Evolutionary conservation across 2,113 vertebrate species (phyloP).

Genomic region (Osmerus mordax): DNA sequence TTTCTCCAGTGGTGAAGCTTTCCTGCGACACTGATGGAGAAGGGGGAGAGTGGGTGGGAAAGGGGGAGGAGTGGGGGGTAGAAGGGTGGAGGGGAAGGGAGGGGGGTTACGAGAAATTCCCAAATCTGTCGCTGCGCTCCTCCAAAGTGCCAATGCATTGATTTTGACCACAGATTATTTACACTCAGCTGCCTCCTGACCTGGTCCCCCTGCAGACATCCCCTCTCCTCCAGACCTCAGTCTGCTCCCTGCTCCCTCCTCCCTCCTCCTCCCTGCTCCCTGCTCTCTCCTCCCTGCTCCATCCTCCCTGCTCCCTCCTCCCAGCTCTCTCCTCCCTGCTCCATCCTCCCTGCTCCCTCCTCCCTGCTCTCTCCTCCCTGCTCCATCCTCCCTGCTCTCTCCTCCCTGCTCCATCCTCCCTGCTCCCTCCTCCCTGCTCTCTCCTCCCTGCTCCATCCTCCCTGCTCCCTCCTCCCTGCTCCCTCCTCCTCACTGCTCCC

Average conservation of each 20-base stretch:
- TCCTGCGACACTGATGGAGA: background rate
- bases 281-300: constrained; percentile 38
- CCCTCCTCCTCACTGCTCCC: constrained; percentile 4
- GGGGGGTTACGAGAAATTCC: constrained; percentile 55
- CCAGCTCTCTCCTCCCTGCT: too few relatives aligned
- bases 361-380: constrained; percentile 13
- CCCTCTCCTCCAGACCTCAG: too few relatives aligned
- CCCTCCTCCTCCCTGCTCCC: constrained; percentile 6
- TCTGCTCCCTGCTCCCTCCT: background rate
- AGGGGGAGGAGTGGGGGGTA: background rate
- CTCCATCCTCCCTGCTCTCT: too few relatives aligned
- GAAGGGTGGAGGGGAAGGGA: constrained; percentile 29
- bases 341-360: constrained; percentile 42
- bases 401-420: too few relatives aligned
- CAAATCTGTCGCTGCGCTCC: constrained; percentile 66
- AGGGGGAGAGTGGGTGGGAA: constrained; percentile 12
- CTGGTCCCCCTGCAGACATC: too few relatives aligned
- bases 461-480: background rate
- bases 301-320: too few relatives aligned
- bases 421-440: too few relatives aligned
- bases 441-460: too few relatives aligned
- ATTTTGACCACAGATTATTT: constrained; percentile 72
- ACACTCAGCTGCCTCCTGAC: constrained; percentile 49
- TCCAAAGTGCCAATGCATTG: constrained; percentile 77
- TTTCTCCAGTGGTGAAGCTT: constrained; percentile 32